Evolutionary conservation across 2,888 invertebrate species (phyloP).

Genomic region (Adineta ricciae): DNA sequence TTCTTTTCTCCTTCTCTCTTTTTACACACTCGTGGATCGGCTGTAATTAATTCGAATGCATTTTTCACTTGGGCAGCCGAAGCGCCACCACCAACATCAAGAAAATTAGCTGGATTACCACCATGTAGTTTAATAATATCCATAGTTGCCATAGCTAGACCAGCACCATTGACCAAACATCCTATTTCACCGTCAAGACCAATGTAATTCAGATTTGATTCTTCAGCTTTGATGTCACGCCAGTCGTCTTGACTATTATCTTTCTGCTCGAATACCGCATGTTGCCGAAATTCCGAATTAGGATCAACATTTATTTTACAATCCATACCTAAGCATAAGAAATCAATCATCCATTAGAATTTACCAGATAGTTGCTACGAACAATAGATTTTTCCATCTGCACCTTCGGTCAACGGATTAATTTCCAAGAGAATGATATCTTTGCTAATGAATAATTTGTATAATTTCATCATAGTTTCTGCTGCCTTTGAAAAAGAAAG

Average conservation of each 20-base stretch:
- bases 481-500: conserved; percentile 56
- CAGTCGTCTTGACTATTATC: conserved; percentile 84
- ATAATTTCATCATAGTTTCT: conserved; percentile 69
- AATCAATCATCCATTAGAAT: no score
- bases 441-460: conserved; percentile 72
- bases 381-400: conserved; percentile 50
- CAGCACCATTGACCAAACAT: conserved; percentile 70
- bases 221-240: conserved; percentile 79
- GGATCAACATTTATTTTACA: conserved; percentile 90
- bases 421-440: conserved; percentile 74
- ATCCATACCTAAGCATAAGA: conserved; percentile 58
- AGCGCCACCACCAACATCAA: conserved; percentile 91
- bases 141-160: conserved; percentile 95
- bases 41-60: conserved; percentile 90
- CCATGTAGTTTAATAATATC: conserved; percentile 91
- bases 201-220: conserved; percentile 82
- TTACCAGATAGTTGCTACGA: no score
- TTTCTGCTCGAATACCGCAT: conserved; percentile 66
- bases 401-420: conserved; percentile 87
- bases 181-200: conserved; percentile 85
- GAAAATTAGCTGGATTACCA: conserved; percentile 86
- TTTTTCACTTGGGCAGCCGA: conserved; percentile 77
- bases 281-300: conserved; percentile 81
- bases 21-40: conserved; percentile 64
- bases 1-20: background rate